Evolutionary conservation across 2,113 vertebrate species (phyloP).

Genomic region (Stomatorhinus ivindoensis): DNA sequence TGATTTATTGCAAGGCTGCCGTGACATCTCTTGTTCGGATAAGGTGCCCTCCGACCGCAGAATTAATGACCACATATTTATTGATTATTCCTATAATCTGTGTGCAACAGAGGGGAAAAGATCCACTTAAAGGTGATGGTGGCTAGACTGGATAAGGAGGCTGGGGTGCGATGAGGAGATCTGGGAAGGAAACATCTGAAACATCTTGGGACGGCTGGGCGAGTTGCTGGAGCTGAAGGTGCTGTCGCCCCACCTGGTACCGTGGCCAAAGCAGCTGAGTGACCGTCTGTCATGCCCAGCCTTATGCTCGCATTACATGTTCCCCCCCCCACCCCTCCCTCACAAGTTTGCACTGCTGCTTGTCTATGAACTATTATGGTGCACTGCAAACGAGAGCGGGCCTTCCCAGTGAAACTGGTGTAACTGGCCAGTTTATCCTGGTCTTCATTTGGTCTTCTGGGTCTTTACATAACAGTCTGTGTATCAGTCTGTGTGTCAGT

Average conservation of each 20-base stretch:
- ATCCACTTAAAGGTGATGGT: constrained; percentile 42
- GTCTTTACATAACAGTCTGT: background rate
- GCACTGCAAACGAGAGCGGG: constrained; percentile 19
- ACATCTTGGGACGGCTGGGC: constrained; percentile 47
- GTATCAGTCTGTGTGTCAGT: background rate
- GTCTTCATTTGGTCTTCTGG: background rate
- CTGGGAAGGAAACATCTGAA: constrained; percentile 34
- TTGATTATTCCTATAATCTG: constrained; percentile 54
- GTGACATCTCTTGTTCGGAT: constrained; percentile 25
- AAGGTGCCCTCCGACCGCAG: constrained; percentile 22
- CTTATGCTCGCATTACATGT: constrained; percentile 38
- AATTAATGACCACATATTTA: constrained; percentile 44
- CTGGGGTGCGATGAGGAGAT: constrained; percentile 25
- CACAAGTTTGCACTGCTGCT: constrained; percentile 38
- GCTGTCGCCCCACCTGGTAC: constrained; percentile 58
- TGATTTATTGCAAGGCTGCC: constrained; percentile 29
- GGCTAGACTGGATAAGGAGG: constrained; percentile 41
- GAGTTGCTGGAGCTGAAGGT: constrained; percentile 61
- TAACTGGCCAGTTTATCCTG: constrained; percentile 22
- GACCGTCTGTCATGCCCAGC: constrained; percentile 66
- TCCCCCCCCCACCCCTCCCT: constrained; percentile 28
- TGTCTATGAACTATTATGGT: constrained; percentile 39
- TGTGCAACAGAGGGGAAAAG: constrained; percentile 45
- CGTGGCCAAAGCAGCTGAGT: constrained; percentile 65
- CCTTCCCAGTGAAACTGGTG: constrained; percentile 15